Evolutionary conservation across 2,888 invertebrate species (phyloP), one percentile per base, ranked within the genome.

Genomic region (Serripes groenlandicus): DNA sequence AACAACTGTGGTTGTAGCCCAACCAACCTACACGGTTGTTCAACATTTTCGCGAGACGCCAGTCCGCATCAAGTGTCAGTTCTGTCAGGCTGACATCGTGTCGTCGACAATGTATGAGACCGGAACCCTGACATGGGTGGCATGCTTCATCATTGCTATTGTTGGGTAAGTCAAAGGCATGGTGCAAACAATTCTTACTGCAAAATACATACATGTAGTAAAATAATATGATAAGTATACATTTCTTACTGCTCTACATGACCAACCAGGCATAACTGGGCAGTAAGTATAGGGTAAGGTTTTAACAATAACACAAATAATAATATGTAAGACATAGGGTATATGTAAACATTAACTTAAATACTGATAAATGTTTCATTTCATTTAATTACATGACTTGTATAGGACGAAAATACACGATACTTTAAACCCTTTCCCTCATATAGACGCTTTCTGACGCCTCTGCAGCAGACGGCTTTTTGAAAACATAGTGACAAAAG

Each of bases 61-160:
- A 3, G 87, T 91, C 21, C 83, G 86, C 32, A 89, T 89, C 34
- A 83, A 83, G 70, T 93, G 93, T 69, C 92, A 91, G 30, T 86
- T 86, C 58, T 93, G 93, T 82, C 81, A 88, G 23, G 90, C 91
- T 7, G 89, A 92, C 30, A 81, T 93, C n/a, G 80, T 91, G 18
- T 91, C 93, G 5, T 83, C 86, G 37, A 90, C 87, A 2, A 49
- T 74, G 64, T 91, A 88, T 56, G 91, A 91, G 81, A 88, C 88
- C 28, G 92, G 93, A 0, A 90, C 89, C 37, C 87, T 92, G 34
- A 90, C 92, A 32, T 92, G 92, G 92, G 84, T 93, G 21, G 85
- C 91, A 21, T 91, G 91, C 71, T 85, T 89, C 42, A 79, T 92
- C 34, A 78, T 92, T 62, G 89, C 87, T 69, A 80, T 91, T 72